Percentiles rank a stretch among this genome's conserved stretches.
Conservation (phyloP, 2,113 vertebrate species). For the Vireo altiloquus region DNA sequence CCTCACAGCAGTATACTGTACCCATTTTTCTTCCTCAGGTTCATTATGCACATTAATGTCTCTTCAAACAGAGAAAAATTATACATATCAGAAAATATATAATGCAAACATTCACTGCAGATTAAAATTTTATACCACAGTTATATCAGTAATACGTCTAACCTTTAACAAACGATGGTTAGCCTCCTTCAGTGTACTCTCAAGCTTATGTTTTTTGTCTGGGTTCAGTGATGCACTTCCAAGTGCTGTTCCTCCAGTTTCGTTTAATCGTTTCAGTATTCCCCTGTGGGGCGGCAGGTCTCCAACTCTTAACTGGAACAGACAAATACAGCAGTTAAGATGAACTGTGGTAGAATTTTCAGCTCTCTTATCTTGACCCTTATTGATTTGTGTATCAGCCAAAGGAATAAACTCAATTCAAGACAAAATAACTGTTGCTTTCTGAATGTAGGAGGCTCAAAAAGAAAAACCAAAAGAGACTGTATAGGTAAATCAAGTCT, state of each 20-base stretch:
- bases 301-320: constrained; percentile 79
- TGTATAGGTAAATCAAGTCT: not conserved
- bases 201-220: constrained; percentile 81
- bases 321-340: constrained; percentile 70
- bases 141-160: constrained; percentile 38
- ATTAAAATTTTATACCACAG: constrained; percentile 28
- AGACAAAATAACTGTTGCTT: constrained; percentile 46
- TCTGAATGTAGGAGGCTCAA: not conserved
- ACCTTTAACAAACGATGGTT: constrained; percentile 90
- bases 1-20: not conserved
- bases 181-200: constrained; percentile 80
- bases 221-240: constrained; percentile 78
- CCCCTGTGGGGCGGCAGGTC: constrained; percentile 82
- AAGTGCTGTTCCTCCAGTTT: constrained; percentile 72
- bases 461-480: not conserved
- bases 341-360: constrained; percentile 64
- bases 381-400: constrained; percentile 66
- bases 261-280: constrained; percentile 85
- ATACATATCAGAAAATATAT: not conserved
- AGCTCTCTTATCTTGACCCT: constrained; percentile 52
- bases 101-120: not conserved
- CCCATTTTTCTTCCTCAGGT: not conserved
- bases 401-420: constrained; percentile 43
- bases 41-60: not conserved
- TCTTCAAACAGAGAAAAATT: not conserved